These are phyloP conservation scores for Carettochelys insculpta DNA, from an alignment of 2,113 vertebrate species.

Conservation along the genomic window DNA sequence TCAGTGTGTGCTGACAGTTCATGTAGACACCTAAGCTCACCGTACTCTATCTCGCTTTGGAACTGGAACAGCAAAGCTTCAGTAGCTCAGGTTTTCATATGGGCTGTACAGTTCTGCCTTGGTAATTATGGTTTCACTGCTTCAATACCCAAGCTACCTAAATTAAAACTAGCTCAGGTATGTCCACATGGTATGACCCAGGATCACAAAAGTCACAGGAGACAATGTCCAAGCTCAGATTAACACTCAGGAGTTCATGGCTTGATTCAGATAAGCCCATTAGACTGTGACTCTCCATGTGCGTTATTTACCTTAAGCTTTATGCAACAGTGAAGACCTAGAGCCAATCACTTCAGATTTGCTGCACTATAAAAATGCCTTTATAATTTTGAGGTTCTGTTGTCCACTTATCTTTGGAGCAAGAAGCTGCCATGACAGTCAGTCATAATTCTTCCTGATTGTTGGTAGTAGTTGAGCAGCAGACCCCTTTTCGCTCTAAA, in stretches of 20 bases:
- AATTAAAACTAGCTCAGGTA: neutral
- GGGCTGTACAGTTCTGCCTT: neutral
- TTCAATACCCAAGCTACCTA: neutral
- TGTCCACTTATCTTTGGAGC: neutral
- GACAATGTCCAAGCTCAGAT: neutral
- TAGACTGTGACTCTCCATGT: neutral
- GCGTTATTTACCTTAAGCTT: neutral
- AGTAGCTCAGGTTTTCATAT: neutral
- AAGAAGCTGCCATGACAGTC: rapidly evolving
- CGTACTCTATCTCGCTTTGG: neutral
- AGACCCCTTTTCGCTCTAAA: neutral
- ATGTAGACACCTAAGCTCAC: neutral
- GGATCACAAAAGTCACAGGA: neutral
- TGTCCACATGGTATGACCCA: neutral
- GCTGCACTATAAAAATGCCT: neutral
- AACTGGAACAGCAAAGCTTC: neutral
- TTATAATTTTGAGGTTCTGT: neutral
- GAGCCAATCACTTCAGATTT: rapidly evolving
- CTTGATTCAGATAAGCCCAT: neutral
- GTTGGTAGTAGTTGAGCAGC: neutral
- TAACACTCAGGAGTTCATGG: neutral
- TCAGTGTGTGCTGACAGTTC: neutral
- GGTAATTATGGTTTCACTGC: neutral
- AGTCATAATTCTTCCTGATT: neutral
- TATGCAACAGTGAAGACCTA: neutral